Evolutionary conservation across 2,797 vertebrate genomes (phyloP), one percentile per base, ranked within the genome.

Genomic region (Peromyscus attwateri): DNA sequence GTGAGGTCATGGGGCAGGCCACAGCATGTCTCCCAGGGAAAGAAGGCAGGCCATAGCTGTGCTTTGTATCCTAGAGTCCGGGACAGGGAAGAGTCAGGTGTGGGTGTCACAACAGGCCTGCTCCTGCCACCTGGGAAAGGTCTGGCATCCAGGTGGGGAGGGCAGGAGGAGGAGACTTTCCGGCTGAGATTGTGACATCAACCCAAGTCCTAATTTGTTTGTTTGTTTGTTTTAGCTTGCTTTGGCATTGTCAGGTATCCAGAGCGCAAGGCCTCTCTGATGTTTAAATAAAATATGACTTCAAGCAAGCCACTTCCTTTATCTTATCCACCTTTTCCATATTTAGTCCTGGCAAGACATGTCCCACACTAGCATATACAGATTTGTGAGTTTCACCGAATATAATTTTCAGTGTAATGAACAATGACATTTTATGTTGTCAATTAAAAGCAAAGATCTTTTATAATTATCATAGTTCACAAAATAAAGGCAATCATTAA

Each of bases 401-500:
- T 71, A 29, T 81, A 43, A 52, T 55, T 71, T 79, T 71, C 11
- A 92, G 43, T 23, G 34, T 1, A 40, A 62, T 66, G 1, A 43
- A 2, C 12, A 17, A 82, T 62, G 10, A 4, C 5, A 25, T 92
- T 92, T 95, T 64, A 91, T 73, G 49, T 92, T 85, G 16, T 14
- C 10, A 75, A 85, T 62, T 85, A 76, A 95, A 37, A 37, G 1
- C 19, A 95, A 91, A 77, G 16, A 23, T 6, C 25, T 37, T 92
- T 92, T 83, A 23, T n/a, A 73, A 79, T 27, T 46, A 49, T 13
- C 31, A 46, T 29, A 87, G 52, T 90, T 92, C 40, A n/a, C 4
- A 75, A 92, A 60, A 62, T 77, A 83, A 73, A 95, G 2, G 1
- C 62, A 71, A 87, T 62, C 89, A 82, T 92, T 88, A 37, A 37